phyloP scores from a whole-genome alignment of 2,797 vertebrate species.

The Urophycis tenuis region DNA sequence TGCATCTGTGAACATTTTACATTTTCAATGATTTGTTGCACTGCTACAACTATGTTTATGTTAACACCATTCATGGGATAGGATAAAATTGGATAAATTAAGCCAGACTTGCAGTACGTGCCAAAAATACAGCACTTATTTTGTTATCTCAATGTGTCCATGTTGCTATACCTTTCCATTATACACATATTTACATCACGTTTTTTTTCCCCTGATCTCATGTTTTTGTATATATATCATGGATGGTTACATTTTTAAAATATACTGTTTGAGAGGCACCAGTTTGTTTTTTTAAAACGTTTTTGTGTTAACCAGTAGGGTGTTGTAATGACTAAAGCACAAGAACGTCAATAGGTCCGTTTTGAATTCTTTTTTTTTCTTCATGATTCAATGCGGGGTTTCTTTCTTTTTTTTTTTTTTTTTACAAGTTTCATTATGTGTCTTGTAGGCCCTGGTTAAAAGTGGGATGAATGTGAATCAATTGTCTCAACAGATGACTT shows the following conservation, averaged over 20 bases:
- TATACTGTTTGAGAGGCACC: constrained; percentile 36
- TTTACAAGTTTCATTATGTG: constrained; percentile 34
- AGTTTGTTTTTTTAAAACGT: constrained; percentile 33
- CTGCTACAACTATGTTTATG: constrained; percentile 41
- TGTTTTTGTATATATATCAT: constrained; percentile 56
- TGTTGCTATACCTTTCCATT: constrained; percentile 62
- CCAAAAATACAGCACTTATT: constrained; percentile 67
- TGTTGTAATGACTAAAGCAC: constrained; percentile 50
- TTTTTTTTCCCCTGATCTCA: constrained; percentile 41
- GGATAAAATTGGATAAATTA: constrained; percentile 24
- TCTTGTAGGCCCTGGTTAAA: constrained; percentile 43
- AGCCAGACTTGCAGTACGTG: constrained; percentile 51
- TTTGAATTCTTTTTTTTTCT: not conserved
- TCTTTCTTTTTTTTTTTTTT: constrained; percentile 33
- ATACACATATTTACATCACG: constrained; percentile 52
- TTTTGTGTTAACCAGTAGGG: constrained; percentile 46
- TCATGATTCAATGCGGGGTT: constrained; percentile 21
- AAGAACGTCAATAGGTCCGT: constrained; percentile 29
- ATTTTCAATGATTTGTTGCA: constrained; percentile 35
- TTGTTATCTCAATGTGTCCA: constrained; percentile 53
- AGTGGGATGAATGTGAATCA: constrained; percentile 39
- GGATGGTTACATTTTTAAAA: constrained; percentile 46
- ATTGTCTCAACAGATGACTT: constrained; percentile 40
- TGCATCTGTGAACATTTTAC: constrained; percentile 38
- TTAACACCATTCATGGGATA: constrained; percentile 37